These are phyloP conservation scores for Ophiodon elongatus DNA, from an alignment of 2,113 vertebrate species.

Conservation along the genomic window DNA sequence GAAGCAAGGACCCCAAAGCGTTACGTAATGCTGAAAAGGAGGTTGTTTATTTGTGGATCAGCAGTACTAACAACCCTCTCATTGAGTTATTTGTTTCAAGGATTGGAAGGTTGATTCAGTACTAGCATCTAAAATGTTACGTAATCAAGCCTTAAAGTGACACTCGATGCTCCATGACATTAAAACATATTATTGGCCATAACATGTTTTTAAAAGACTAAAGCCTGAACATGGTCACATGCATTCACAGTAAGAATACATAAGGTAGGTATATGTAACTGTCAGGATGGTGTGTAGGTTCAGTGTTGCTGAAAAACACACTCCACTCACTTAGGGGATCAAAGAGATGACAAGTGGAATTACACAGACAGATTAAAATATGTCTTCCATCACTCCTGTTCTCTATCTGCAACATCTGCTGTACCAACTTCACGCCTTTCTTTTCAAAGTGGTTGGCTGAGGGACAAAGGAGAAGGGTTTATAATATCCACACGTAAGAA, in stretches of 20 bases:
- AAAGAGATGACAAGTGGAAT: neutral
- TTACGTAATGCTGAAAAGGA: neutral
- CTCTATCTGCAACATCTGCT: constrained; percentile 5
- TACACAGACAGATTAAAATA: constrained; percentile 9
- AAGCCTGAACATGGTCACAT: neutral
- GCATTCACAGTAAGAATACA: neutral
- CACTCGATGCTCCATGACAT: neutral
- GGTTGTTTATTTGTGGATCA: neutral
- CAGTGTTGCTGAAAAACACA: neutral
- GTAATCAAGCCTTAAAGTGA: neutral
- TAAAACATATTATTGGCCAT: neutral
- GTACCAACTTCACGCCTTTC: neutral
- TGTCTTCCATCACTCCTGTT: neutral
- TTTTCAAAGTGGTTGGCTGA: neutral
- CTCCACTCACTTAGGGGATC: neutral
- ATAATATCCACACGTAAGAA: neutral
- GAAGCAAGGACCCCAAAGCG: neutral
- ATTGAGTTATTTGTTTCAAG: neutral
- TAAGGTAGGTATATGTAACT: neutral
- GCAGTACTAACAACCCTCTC: neutral
- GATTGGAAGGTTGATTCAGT: neutral
- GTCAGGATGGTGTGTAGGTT: neutral
- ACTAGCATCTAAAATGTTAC: neutral
- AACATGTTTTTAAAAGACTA: neutral
- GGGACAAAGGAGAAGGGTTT: neutral